A percentile compares a stretch with the other conserved stretches of the same genome.
phyloP scores from a whole-genome alignment of 2,113 vertebrate species.

The Chelonoidis abingdonii region DNA sequence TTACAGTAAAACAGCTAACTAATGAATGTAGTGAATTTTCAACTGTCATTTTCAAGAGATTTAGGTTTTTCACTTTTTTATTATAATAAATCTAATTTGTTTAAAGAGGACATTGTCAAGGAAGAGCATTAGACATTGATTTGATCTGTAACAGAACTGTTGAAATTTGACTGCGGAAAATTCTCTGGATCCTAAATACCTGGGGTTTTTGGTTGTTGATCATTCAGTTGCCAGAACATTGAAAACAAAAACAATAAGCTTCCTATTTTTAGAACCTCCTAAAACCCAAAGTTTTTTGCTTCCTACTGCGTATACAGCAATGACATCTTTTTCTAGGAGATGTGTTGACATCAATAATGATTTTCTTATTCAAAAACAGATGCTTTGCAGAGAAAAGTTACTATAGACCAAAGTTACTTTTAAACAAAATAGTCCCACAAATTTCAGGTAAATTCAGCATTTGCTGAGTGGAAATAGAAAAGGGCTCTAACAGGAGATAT shows the following conservation, averaged over 20 bases:
- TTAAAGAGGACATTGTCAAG: not conserved
- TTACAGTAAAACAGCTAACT: not conserved
- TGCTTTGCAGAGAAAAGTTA: not conserved
- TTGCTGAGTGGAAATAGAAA: not conserved
- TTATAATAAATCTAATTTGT: not conserved
- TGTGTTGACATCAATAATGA: not conserved
- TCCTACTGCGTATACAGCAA: not conserved
- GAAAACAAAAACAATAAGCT: not conserved
- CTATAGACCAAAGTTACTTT: not conserved
- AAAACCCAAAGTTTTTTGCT: not conserved
- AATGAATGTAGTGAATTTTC: not conserved
- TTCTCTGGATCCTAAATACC: not conserved
- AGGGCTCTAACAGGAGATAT: not conserved
- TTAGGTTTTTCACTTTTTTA: not conserved
- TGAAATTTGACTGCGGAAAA: not conserved
- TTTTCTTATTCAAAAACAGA: not conserved
- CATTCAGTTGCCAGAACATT: not conserved
- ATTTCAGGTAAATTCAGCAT: not conserved
- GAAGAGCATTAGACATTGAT: not conserved
- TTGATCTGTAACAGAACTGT: not conserved
- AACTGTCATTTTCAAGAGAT: not conserved
- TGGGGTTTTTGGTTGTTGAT: not conserved
- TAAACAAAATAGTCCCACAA: not conserved
- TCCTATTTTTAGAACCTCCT: not conserved
- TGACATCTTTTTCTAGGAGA: not conserved